Base-by-base conservation (phyloP, 2,113 vertebrate species). In the Aldabrachelys gigantea region DNA sequence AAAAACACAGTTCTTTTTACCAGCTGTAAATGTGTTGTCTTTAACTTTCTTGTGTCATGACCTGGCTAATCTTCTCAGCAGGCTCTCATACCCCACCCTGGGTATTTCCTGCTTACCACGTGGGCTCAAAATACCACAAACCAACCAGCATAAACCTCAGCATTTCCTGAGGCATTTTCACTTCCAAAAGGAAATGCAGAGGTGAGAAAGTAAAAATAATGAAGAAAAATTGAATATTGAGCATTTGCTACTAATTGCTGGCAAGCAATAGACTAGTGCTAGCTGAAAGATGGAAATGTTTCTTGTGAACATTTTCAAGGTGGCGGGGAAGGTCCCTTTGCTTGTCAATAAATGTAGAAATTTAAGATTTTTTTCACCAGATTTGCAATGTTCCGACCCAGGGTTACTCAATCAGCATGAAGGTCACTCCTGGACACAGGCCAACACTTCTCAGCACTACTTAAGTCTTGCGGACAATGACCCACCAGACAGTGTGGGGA, bases 11-110 rank as follows among this genome's bases (percentile, higher is more conserved):
- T 41, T 75, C 9, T 91, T 87, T 53, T 62, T 41, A 7, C 82
- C 0, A 0, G 11, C 84, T 91, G 5, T 1, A 91, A 89, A 95
- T 96, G 91, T 91, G 82, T 95, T 95, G 95, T 94, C 83, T 91
- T 94, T 97, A 94, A 88, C 94, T 97, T 93, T 95, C 96, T 94
- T 96, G 94, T 91, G 80, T 92, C 93, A 84, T 57, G 24, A 2
- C 24, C 80, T 38, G 59, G 89, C 88, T 35, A 62, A 47, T 88
- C 92, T 95, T 72, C 54, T 80, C 78, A 29, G 83, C 5, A 5
- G 0, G 2, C 38, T 88, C 78, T 72, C 52, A 57, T 72, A 91
- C 83, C 35, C 88, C 25, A 80, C 47, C 38, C 83, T 52, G 38
- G 25, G 8, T 89, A 38, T 75, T 4, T 86, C 76, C 53, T 90